Evolutionary conservation across 2,888 invertebrate genomes (phyloP).

Genomic region (Synanthedon formicaeformis): DNA sequence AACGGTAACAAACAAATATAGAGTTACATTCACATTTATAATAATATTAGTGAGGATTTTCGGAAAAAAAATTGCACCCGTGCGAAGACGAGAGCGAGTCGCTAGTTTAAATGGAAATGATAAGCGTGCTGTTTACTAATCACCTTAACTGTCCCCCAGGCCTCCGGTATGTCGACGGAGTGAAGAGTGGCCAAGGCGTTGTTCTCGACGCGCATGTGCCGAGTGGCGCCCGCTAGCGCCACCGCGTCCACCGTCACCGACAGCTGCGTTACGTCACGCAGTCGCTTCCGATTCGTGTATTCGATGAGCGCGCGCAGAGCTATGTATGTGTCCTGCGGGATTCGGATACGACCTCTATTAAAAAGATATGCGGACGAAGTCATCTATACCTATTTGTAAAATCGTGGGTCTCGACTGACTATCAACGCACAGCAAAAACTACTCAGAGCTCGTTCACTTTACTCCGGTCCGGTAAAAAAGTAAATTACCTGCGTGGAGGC

Average conservation of each 20-base stretch:
- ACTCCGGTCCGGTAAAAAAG: background rate
- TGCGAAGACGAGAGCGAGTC: too few species aligned
- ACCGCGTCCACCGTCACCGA: constrained; percentile 87
- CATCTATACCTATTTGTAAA: too few species aligned
- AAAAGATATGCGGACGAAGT: too few species aligned
- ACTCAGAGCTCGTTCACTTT: too few species aligned
- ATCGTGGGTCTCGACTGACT: too few species aligned
- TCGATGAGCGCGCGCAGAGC: constrained; percentile 91
- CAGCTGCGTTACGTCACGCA: constrained; percentile 86
- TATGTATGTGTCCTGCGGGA: constrained; percentile 81
- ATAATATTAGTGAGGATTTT: too few species aligned
- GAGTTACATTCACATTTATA: too few species aligned
- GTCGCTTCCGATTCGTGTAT: constrained; percentile 86
- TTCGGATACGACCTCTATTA: background rate
- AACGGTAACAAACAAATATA: too few species aligned
- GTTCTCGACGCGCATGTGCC: constrained; percentile 77
- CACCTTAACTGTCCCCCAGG: constrained; percentile 91
- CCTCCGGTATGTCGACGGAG: constrained; percentile 86
- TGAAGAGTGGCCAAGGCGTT: constrained; percentile 84
- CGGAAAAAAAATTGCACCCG: too few species aligned
- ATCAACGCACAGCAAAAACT: too few species aligned
- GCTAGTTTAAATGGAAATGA: too few species aligned
- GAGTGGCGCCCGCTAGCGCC: constrained; percentile 77
- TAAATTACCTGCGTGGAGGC: constrained; percentile 79
- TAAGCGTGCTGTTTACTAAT: too few species aligned